Evolutionary conservation across 2,113 vertebrate species (phyloP).

Genomic region (Suricata suricatta): DNA sequence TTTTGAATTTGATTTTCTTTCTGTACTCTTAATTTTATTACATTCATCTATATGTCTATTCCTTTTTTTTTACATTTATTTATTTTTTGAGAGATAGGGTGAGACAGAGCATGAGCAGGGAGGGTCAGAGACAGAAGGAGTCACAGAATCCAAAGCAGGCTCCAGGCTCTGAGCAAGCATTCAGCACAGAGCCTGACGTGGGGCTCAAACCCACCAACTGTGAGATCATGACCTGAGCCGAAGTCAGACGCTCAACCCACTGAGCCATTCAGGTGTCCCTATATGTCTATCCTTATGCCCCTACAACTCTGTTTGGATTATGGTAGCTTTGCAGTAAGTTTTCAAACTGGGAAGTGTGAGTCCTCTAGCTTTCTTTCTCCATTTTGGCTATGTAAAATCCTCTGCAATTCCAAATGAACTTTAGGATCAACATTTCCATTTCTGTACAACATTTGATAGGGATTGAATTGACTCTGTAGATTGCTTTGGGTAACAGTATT

Average conservation of each 20-base stretch:
- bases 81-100: too few relatives aligned
- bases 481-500: not conserved
- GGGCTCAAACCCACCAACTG: too few relatives aligned
- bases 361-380: not conserved
- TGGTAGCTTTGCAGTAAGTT: not conserved
- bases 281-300: not conserved
- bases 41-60: not conserved
- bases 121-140: too few relatives aligned
- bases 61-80: too few relatives aligned
- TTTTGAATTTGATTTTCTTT: not conserved
- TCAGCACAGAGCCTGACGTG: too few relatives aligned
- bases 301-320: not conserved
- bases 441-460: not conserved
- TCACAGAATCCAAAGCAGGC: too few relatives aligned
- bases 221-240: too few relatives aligned
- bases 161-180: too few relatives aligned
- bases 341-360: not conserved
- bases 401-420: not conserved
- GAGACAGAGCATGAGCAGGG: too few relatives aligned
- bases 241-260: too few relatives aligned
- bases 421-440: not conserved
- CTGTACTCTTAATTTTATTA: not conserved
- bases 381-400: not conserved
- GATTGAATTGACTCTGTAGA: not conserved
- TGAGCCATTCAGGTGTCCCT: too few relatives aligned